Evolutionary conservation across 1,140 invertebrate genomes (phyloP).

Genomic region (Zeugodacus cucurbitae): DNA sequence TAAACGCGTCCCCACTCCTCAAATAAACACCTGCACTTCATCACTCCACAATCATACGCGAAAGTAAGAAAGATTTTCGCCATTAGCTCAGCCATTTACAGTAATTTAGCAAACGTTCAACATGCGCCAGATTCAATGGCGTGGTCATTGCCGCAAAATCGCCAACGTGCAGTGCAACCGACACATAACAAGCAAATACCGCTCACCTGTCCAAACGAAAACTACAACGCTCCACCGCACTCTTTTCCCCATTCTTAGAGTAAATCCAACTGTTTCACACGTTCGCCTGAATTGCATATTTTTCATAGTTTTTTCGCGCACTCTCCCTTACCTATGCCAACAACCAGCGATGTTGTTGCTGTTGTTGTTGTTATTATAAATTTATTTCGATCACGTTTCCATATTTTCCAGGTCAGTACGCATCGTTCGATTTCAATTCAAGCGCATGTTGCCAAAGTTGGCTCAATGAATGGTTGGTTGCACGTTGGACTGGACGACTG

Average conservation of each 20-base stretch:
- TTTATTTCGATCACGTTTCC: conserved; percentile 43
- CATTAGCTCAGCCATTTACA: not conserved
- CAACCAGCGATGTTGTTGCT: not conserved
- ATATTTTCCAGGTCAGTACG: conserved; percentile 43
- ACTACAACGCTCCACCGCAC: not conserved
- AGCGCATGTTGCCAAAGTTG: conserved; percentile 25
- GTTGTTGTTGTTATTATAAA: not conserved
- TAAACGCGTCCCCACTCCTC: too few relatives aligned
- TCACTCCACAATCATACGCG: too few relatives aligned
- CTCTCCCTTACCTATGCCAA: not conserved
- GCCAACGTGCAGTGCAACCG: not conserved
- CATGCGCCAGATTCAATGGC: not conserved
- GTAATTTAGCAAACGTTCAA: not conserved
- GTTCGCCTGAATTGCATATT: not conserved
- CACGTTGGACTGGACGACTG: not conserved
- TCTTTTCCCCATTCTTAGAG: not conserved
- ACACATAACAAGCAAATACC: not conserved
- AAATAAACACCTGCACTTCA: too few relatives aligned
- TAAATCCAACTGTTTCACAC: not conserved
- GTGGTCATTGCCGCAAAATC: conserved; percentile 8
- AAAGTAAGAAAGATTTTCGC: not conserved
- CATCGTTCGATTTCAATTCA: conserved; percentile 40
- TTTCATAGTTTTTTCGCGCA: conserved; percentile 15
- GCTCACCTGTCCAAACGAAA: not conserved
- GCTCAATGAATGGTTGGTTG: not conserved